Conservation (phyloP, 2,113 vertebrate species). For the Colossoma macropomum region DNA sequence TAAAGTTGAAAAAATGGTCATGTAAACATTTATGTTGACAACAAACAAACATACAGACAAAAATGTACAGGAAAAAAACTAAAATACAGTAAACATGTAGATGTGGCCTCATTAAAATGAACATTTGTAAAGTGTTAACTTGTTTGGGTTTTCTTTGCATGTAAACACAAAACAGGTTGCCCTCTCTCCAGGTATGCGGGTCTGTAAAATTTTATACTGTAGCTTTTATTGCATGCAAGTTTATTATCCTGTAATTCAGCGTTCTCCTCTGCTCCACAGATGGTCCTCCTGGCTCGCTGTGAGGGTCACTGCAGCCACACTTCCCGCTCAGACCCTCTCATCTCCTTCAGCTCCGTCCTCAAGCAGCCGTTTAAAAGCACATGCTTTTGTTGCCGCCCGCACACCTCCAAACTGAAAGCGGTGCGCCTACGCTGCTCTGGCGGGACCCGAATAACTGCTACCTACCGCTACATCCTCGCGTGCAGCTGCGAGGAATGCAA, state of each 20-base stretch:
- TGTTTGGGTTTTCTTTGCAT: no score
- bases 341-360: constrained; percentile 94
- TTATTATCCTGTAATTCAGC: neutral
- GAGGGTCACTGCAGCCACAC: constrained; percentile 94
- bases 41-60: no score
- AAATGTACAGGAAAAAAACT: no score
- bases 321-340: constrained; percentile 91
- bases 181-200: neutral
- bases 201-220: neutral
- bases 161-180: no score
- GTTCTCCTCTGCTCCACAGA: constrained; percentile 74
- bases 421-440: constrained; percentile 89
- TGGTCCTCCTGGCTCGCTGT: constrained; percentile 94
- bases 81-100: no score
- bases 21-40: no score
- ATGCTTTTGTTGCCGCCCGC: constrained; percentile 94
- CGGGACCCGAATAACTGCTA: constrained; percentile 91
- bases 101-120: neutral
- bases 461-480: constrained; percentile 96
- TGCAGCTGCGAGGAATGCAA: constrained; percentile 96
- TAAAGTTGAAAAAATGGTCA: neutral
- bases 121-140: neutral
- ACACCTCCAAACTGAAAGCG: constrained; percentile 97
- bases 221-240: neutral
- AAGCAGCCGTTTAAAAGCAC: constrained; percentile 95